Percentiles rank a stretch among this genome's conserved stretches.
Conservation (phyloP, 2,888 invertebrate species). For the Pristionchus mayeri region DNA sequence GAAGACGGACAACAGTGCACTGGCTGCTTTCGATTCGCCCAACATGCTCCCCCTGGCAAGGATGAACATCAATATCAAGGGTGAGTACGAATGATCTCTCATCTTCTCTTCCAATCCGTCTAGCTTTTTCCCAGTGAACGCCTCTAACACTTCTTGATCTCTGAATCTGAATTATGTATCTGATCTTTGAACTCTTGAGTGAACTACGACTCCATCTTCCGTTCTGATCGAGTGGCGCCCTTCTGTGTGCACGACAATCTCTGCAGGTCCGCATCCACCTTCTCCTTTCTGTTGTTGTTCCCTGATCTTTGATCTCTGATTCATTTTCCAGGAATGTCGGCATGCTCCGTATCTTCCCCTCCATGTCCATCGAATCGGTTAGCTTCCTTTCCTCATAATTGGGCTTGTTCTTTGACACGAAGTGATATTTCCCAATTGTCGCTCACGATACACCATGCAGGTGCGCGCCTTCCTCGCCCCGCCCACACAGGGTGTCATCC, state of each 20-base stretch:
- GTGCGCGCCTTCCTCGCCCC: conserved; percentile 81
- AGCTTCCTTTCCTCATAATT: no score
- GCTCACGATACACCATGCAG: conserved; percentile 66
- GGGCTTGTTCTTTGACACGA: not conserved
- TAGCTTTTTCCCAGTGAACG: no score
- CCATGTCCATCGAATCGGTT: conserved; percentile 87
- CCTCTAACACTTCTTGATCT: no score
- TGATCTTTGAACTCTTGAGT: conserved; percentile 78
- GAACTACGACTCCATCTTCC: conserved; percentile 82
- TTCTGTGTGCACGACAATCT: conserved; percentile 83
- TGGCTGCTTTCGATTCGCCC: conserved; percentile 89
- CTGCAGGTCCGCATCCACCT: conserved; percentile 77
- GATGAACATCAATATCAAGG: conserved; percentile 87
- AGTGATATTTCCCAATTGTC: not conserved
- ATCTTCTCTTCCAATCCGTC: no score
- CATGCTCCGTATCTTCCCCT: conserved; percentile 90
- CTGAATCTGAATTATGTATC: not conserved
- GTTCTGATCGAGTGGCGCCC: conserved; percentile 81
- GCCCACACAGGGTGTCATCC: conserved; percentile 87
- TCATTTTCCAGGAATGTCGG: conserved; percentile 84
- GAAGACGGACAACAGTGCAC: conserved; percentile 81
- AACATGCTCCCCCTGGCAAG: conserved; percentile 88
- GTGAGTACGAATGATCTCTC: conserved; percentile 76
- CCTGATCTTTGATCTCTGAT: not conserved
- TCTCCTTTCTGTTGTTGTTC: not conserved